These are phyloP conservation scores for Propithecus perrieri DNA, from an alignment of 2,797 vertebrate species.

Conservation along the genomic window DNA sequence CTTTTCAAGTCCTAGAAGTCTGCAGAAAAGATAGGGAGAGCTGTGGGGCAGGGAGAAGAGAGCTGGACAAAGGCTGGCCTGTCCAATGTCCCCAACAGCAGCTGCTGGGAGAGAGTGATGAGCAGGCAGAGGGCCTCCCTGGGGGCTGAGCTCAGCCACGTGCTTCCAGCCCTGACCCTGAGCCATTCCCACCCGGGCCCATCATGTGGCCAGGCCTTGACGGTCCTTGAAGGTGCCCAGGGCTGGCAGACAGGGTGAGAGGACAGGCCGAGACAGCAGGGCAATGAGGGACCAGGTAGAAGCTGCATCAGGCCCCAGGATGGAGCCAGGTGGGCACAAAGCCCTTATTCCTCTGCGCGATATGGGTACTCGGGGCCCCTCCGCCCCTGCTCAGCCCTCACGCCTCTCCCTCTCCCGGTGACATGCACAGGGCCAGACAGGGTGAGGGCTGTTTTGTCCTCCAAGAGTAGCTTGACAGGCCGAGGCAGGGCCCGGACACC, in stretches of 20 bases:
- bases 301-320: neutral
- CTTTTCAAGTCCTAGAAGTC: conserved; percentile 33
- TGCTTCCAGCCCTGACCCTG: neutral
- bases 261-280: neutral
- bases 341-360: neutral
- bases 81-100: neutral
- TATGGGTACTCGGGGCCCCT: neutral
- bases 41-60: neutral
- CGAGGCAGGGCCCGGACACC: neutral
- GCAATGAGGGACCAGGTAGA: neutral
- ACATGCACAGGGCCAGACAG: neutral
- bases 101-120: neutral
- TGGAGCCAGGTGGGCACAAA: neutral
- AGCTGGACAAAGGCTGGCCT: neutral
- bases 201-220: neutral
- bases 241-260: neutral
- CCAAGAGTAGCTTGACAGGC: neutral
- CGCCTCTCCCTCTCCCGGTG: neutral
- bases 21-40: neutral
- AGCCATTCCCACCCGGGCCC: neutral
- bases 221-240: neutral
- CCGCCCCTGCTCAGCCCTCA: neutral
- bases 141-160: neutral
- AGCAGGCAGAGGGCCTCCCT: neutral
- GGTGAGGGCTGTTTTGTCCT: neutral